Conservation (phyloP, 2,797 vertebrate species). For the Galagoides demidoff region DNA sequence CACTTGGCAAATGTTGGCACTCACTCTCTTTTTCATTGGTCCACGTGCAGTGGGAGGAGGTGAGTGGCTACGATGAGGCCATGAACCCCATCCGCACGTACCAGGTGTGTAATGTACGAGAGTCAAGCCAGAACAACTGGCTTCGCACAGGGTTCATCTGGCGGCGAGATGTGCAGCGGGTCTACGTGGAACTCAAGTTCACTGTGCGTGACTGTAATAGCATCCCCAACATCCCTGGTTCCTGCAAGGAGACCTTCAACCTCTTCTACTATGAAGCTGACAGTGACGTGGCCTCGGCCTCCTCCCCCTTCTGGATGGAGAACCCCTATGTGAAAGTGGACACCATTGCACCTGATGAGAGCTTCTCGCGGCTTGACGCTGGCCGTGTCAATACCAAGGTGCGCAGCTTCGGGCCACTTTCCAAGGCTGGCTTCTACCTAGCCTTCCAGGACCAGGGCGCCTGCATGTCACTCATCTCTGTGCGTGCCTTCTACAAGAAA, state of each 20-base stretch:
- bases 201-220: constrained; percentile 98
- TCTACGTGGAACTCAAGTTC: constrained; percentile 98
- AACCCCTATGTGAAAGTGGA: constrained; percentile 99
- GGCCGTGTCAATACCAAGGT: constrained; percentile 97
- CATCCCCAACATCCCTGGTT: constrained; percentile 98
- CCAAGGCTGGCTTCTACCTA: constrained; percentile 97
- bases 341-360: constrained; percentile 97
- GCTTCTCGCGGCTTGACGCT: constrained; percentile 95
- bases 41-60: constrained; percentile 95
- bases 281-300: constrained; percentile 95
- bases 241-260: constrained; percentile 99
- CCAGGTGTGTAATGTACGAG: constrained; percentile 97
- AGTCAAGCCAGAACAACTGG: constrained; percentile 98
- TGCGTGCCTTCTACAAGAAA: constrained; percentile 98
- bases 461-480: constrained; percentile 98
- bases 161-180: constrained; percentile 94
- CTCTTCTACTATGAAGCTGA: constrained; percentile 99
- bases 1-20: neutral
- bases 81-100: constrained; percentile 99
- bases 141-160: constrained; percentile 97
- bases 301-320: constrained; percentile 99
- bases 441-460: constrained; percentile 98
- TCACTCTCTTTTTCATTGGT: constrained; percentile 51
- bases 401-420: constrained; percentile 96
- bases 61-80: constrained; percentile 96